These are phyloP conservation scores for Lutraria rhynchaena DNA, from an alignment of 1,140 invertebrate genomes.

Conservation along the genomic window DNA sequence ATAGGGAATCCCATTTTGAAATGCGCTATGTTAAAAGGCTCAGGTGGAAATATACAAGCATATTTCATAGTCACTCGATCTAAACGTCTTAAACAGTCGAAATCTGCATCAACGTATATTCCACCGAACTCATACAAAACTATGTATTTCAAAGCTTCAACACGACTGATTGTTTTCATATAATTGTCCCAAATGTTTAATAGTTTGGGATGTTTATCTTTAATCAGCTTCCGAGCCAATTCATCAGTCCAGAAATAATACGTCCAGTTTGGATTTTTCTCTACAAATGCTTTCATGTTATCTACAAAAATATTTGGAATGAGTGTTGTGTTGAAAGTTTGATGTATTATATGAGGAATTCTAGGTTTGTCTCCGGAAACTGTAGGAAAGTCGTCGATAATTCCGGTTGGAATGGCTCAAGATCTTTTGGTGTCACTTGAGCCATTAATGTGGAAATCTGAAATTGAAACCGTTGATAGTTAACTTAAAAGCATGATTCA, in stretches of 20 bases:
- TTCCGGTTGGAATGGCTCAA: too few relatives aligned
- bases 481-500: too few relatives aligned
- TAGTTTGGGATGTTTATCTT: constrained; percentile 65
- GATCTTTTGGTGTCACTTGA: too few relatives aligned
- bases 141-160: constrained; percentile 74
- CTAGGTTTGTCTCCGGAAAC: not conserved
- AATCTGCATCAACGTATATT: constrained; percentile 75
- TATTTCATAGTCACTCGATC: constrained; percentile 65
- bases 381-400: constrained; percentile 8
- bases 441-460: too few relatives aligned
- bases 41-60: constrained; percentile 72
- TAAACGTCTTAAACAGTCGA: constrained; percentile 67
- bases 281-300: constrained; percentile 66
- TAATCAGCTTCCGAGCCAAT: constrained; percentile 64
- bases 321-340: constrained; percentile 68
- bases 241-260: constrained; percentile 78
- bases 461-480: too few relatives aligned
- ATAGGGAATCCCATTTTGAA: constrained; percentile 64
- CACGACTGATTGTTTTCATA: constrained; percentile 63
- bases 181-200: constrained; percentile 69
- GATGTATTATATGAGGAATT: constrained; percentile 76
- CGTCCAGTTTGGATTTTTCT: constrained; percentile 70
- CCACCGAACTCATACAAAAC: constrained; percentile 75
- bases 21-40: constrained; percentile 72
- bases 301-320: constrained; percentile 65